Evolutionary conservation across 2,797 vertebrate genomes (phyloP), one percentile per base, ranked within the genome.

Genomic region (Propithecus perrieri): DNA sequence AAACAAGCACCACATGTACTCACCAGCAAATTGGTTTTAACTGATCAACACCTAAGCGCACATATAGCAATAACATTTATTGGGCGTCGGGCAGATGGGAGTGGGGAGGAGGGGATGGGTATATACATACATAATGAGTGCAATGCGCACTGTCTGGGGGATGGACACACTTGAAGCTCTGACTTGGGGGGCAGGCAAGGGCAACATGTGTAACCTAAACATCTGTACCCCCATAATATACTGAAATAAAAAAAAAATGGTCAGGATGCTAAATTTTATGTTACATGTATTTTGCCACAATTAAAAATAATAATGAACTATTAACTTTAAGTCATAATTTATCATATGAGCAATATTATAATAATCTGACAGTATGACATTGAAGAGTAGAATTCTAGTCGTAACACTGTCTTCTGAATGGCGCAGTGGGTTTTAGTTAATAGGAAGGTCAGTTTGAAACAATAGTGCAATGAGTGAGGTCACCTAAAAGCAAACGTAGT

Each of bases 251-350:
- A 41, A 41, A 43, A 91, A 74, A 59, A n/a, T 89, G 41, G 72
- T 48, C 48, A 75, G 91, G 72, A 61, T 85, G 50, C 35, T 38
- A 61, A n/a, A 69, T 61, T 80, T 91, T 48, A 87, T 46, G 75
- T 91, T 89, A 46, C 35, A 28, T 80, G 11, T 89, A 88, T 71
- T 55, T 94, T 85, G n/a, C 65, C 74, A 80, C 28, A 92, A 69
- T 83, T 41, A 35, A 93, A 67, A 65, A 69, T 61, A 88, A 53
- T 14, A 53, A 48, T 41, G 18, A 74, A 61, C 33, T 35, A 72
- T 50, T 43, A 87, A 50, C 41, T 85, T 85, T 67, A 87, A 79
- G 43, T 38, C 46, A 8, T 80, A 50, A 85, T 55, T 43, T 78
- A n/a, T 65, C 69, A 71, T 38, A 85, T 76, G 28, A 89, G 38